Conservation (phyloP, 2,797 vertebrate species). For the Bradypodion pumilum region DNA sequence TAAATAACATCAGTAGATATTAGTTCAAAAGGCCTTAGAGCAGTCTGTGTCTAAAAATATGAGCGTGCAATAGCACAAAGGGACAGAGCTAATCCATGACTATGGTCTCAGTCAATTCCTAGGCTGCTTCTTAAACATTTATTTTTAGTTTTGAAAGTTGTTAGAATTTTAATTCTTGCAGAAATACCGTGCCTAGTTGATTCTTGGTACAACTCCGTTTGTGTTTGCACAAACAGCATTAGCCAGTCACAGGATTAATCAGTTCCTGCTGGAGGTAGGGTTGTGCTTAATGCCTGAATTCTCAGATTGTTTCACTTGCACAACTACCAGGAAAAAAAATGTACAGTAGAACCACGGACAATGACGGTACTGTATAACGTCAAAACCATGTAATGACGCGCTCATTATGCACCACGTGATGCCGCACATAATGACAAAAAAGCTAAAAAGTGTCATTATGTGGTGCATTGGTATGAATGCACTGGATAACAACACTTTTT, state of each 20-base stretch:
- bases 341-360: no score
- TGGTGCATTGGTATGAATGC: no score
- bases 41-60: neutral
- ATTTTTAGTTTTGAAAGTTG: no score
- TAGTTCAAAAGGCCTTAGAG: neutral
- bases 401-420: no score
- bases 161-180: neutral
- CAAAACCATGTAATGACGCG: no score
- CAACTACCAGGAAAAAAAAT: no score
- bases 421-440: no score
- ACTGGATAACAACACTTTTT: no score
- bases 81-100: neutral
- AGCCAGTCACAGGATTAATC: neutral
- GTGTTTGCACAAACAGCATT: neutral
- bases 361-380: no score
- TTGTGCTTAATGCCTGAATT: neutral
- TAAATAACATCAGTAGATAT: slow-evolving; percentile 9
- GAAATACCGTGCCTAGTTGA: neutral
- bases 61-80: neutral
- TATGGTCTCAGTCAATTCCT: neutral
- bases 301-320: neutral
- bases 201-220: neutral
- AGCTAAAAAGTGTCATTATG: no score
- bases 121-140: neutral
- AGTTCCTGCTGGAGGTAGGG: neutral